Conservation (phyloP, 2,113 vertebrate species). For the Parotia lawesii region DNA sequence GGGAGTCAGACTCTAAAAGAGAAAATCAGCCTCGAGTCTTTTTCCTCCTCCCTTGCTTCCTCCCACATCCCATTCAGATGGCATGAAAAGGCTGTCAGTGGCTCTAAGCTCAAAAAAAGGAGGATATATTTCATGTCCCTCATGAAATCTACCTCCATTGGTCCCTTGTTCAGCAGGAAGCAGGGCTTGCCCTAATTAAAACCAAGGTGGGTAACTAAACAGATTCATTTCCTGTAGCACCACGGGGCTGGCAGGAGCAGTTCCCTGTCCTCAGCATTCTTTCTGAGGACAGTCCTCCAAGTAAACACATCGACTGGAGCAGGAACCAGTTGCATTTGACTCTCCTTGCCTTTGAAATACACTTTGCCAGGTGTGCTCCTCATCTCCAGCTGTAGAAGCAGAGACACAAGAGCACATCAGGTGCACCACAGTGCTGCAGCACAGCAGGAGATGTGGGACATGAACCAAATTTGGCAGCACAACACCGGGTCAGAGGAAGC, state of each 20-base stretch:
- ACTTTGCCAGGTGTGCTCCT: neutral
- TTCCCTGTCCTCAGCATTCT: neutral
- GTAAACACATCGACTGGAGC: neutral
- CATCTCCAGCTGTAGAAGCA: neutral
- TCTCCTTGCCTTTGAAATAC: neutral
- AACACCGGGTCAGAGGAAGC: neutral
- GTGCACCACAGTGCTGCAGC: neutral
- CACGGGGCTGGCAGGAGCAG: neutral
- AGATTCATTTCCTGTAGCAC: constrained; percentile 49
- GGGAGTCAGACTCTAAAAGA: neutral
- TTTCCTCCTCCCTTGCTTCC: neutral
- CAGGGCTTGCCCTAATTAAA: constrained; percentile 7
- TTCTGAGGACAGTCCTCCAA: neutral
- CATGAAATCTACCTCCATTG: neutral
- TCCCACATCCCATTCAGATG: neutral
- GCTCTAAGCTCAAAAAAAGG: neutral
- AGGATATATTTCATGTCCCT: neutral
- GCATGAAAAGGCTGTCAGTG: neutral
- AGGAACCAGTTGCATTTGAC: neutral
- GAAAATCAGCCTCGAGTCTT: constrained; percentile 7
- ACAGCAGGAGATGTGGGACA: neutral
- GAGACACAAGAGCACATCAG: neutral
- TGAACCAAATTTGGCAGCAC: neutral
- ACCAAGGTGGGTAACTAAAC: constrained; percentile 23
- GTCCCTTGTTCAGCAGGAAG: constrained; percentile 29